Evolutionary conservation across 2,888 invertebrate genomes (phyloP).

Genomic region (Stegana nigrithorax): DNA sequence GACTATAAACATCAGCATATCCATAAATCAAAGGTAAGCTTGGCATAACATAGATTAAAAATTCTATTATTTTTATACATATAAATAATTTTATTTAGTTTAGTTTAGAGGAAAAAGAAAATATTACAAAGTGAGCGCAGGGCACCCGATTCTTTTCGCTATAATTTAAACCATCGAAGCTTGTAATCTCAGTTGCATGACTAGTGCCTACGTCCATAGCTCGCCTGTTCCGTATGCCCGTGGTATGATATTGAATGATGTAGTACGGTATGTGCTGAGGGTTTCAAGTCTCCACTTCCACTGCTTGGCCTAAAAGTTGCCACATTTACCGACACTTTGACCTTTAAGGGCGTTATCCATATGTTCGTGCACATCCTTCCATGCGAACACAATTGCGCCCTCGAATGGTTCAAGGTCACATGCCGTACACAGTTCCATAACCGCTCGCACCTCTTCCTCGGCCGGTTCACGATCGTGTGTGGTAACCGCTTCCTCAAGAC

Average conservation of each 20-base stretch:
- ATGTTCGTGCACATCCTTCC: conserved; percentile 73
- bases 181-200: too few relatives aligned
- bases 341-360: conserved; percentile 64
- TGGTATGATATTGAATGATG: neutral
- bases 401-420: conserved; percentile 84
- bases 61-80: conserved; percentile 29
- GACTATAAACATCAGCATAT: conserved; percentile 94
- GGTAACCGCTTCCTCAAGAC: conserved; percentile 68
- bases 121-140: conserved; percentile 17
- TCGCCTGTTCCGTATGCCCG: neutral
- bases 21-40: conserved; percentile 89
- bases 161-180: too few relatives aligned
- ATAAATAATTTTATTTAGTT: conserved; percentile 18
- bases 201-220: too few relatives aligned
- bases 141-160: neutral
- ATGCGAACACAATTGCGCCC: conserved; percentile 81
- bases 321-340: conserved; percentile 66
- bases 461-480: conserved; percentile 84
- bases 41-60: too few relatives aligned
- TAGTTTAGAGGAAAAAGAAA: conserved; percentile 23
- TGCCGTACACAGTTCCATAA: conserved; percentile 82
- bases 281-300: neutral
- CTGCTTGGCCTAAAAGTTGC: conserved; percentile 56
- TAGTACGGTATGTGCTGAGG: too few relatives aligned
- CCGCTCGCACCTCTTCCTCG: conserved; percentile 84